Percentiles rank a stretch among this genome's conserved stretches.
Evolutionary conservation across 2,888 invertebrate genomes (phyloP).

Genomic region (Vannuccia rotundouncinata): DNA sequence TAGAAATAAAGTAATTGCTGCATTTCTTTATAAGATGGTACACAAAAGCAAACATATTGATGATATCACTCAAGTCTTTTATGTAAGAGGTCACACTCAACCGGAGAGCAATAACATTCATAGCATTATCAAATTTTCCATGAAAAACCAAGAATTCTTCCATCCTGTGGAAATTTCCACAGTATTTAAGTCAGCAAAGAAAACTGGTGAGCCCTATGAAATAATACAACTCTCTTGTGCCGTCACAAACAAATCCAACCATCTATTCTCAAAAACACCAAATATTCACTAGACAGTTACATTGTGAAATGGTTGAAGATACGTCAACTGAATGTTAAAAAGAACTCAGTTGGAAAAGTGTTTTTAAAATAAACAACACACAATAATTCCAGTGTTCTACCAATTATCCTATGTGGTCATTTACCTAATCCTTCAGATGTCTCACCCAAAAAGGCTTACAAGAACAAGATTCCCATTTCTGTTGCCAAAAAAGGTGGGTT

Average conservation of each 20-base stretch:
- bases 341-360: background rate
- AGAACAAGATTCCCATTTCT: background rate
- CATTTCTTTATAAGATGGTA: slow-evolving; percentile 14
- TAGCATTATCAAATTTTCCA: slow-evolving; percentile 1
- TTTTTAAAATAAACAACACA: background rate
- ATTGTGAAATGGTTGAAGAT: background rate
- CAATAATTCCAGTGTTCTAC: background rate
- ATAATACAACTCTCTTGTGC: slow-evolving; percentile 20
- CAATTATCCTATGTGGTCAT: background rate
- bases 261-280: background rate
- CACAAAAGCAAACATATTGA: slow-evolving; percentile 13
- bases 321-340: background rate
- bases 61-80: background rate
- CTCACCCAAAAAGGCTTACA: slow-evolving; percentile 21
- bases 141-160: slow-evolving; percentile 1
- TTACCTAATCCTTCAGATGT: background rate
- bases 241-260: background rate
- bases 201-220: slow-evolving; percentile 18
- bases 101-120: slow-evolving; percentile 4
- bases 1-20: background rate
- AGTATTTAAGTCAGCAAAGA: slow-evolving; percentile 8
- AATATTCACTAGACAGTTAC: background rate
- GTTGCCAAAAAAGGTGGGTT: background rate
- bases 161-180: slow-evolving; percentile 1
- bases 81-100: slow-evolving; percentile 12